Evolutionary conservation across 2,113 vertebrate genomes (phyloP), one percentile per base, ranked within the genome.

Genomic region (Protobothrops flavoviridis): DNA sequence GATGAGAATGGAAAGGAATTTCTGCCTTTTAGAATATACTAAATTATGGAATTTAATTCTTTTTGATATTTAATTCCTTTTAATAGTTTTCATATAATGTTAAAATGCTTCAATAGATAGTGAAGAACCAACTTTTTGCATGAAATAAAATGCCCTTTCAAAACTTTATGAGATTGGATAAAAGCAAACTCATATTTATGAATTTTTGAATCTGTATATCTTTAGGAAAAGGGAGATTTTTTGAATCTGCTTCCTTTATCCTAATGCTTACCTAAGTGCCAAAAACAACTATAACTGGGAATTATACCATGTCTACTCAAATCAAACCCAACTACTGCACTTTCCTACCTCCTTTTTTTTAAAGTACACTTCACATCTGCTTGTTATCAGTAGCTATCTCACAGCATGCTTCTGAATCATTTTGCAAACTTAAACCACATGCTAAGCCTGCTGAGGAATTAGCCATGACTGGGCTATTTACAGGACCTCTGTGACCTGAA

Each of bases 401-500:
- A 74, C 96, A 96, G 98, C 91, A 91, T 88, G 97, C 88, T 94
- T 93, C 97, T 96, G 96, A 97, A 97, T 97, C 97, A 97, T 97
- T 97, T 97, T 96, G 97, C 97, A 98, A 98, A 98, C 97, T 98
- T 95, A 98, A 98, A 98, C 97, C 98, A 98, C 96, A 98, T 98
- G 98, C 97, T 97, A 96, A 96, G 96, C 97, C 97, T 95, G 97
- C 96, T 94, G 97, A 96, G 97, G 96, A 97, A 95, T 96, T 95
- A 96, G 97, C 94, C 96, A 97, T 97, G 97, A 97, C 96, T 29
- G 93, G 95, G 96, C 97, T 97, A 96, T 97, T 98, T 98, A 97
- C 96, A 97, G 97, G 97, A 97, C 96, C 96, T 96, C 92, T 90
- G 95, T 93, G 96, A 96, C 97, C 97, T 95, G 92, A 93, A 92